Evolutionary conservation across 2,888 invertebrate genomes (phyloP).

Genomic region (Spodoptera littoralis): DNA sequence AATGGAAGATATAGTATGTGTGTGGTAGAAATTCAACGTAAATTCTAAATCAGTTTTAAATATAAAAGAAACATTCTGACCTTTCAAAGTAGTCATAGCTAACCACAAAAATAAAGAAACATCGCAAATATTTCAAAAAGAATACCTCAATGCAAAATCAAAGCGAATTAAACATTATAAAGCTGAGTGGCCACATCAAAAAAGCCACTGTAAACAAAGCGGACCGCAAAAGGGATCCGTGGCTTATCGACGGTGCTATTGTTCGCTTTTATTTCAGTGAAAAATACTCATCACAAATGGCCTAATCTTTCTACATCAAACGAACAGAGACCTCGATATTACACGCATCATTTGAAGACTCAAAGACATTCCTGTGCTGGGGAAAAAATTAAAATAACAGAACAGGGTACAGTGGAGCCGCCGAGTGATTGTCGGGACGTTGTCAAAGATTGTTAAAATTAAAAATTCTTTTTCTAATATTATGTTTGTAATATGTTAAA

Average conservation of each 20-base stretch:
- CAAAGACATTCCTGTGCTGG: slow-evolving; percentile 85
- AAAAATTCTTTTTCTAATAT: slow-evolving; percentile 74
- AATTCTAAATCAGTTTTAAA: slow-evolving; percentile 1
- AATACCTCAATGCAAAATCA: slow-evolving; percentile 43
- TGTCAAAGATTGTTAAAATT: slow-evolving; percentile 72
- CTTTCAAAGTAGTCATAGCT: not conserved
- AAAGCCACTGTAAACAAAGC: slow-evolving; percentile 69
- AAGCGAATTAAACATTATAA: slow-evolving; percentile 53
- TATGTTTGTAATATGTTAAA: slow-evolving; percentile 33
- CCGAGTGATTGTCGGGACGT: slow-evolving; percentile 71
- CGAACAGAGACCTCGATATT: slow-evolving; percentile 84
- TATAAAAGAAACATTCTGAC: not conserved
- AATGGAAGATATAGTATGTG: not conserved
- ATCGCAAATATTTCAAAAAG: slow-evolving; percentile 31
- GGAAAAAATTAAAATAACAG: slow-evolving; percentile 87
- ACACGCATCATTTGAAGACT: slow-evolving; percentile 87
- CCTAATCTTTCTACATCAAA: slow-evolving; percentile 86
- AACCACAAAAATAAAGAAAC: slow-evolving; percentile 11
- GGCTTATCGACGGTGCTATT: slow-evolving; percentile 73
- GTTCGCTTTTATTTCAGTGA: slow-evolving; percentile 77
- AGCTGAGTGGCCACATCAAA: slow-evolving; percentile 72
- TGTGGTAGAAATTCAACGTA: not conserved
- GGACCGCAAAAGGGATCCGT: slow-evolving; percentile 76
- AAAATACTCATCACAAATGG: slow-evolving; percentile 83
- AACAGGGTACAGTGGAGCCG: slow-evolving; percentile 74